phyloP scores from a whole-genome alignment of 2,113 vertebrate genomes.

The Cavia porcellus region DNA sequence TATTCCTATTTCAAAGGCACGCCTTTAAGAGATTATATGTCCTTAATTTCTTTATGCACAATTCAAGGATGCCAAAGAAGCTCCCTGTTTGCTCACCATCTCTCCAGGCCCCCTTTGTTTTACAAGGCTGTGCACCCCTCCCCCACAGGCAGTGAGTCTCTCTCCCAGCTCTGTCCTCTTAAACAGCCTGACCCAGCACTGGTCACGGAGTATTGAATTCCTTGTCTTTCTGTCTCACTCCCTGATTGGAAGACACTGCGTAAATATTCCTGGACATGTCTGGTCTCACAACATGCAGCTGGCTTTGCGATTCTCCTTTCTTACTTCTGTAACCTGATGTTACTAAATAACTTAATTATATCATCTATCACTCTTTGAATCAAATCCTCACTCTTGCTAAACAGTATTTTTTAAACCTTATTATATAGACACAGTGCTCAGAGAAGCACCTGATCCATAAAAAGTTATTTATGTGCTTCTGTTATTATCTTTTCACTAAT shows the following conservation, averaged over 20 bases:
- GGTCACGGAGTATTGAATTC: neutral
- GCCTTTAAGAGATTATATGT: neutral
- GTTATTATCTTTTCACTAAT: neutral
- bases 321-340: neutral
- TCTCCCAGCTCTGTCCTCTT: neutral
- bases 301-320: neutral
- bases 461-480: neutral
- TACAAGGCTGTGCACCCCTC: neutral
- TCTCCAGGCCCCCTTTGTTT: neutral
- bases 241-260: neutral
- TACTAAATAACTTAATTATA: neutral
- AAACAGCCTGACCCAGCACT: neutral
- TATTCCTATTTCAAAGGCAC: constrained; percentile 25
- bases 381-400: neutral
- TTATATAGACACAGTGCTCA: neutral
- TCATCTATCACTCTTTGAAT: neutral
- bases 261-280: neutral
- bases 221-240: neutral
- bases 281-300: neutral
- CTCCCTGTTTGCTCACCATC: neutral
- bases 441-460: neutral
- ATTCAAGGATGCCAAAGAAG: neutral
- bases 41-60: constrained; percentile 49
- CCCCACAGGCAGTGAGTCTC: neutral
- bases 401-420: neutral